These are phyloP conservation scores for Phylloscopus trochilus DNA, from an alignment of 2,113 vertebrate species.

Conservation along the genomic window DNA sequence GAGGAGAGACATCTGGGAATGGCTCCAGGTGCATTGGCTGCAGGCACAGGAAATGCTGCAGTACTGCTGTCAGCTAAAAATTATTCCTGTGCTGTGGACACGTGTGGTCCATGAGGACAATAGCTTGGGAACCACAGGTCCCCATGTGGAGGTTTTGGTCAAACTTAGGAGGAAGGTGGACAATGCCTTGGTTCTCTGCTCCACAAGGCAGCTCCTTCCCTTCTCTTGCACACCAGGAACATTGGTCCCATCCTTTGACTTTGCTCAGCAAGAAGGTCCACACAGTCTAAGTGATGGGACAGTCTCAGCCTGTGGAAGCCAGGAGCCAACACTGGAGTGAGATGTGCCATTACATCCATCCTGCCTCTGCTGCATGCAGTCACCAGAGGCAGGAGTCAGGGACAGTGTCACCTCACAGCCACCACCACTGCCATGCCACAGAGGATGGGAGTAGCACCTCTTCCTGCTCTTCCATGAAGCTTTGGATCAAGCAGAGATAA, in stretches of 20 bases:
- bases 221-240: background rate
- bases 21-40: constrained; percentile 35
- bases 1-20: constrained; percentile 41
- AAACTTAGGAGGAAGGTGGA: background rate
- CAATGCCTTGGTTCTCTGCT: background rate
- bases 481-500: background rate
- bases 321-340: background rate
- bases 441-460: background rate
- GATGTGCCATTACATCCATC: accelerated
- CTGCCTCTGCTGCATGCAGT: background rate
- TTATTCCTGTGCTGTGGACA: background rate
- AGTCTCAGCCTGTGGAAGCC: background rate
- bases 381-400: background rate
- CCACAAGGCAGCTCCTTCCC: background rate
- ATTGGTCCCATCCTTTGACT: background rate
- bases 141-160: background rate
- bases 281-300: background rate
- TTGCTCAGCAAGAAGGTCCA: background rate
- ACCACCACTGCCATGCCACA: background rate
- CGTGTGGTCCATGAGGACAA: background rate
- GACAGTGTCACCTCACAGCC: background rate
- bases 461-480: background rate
- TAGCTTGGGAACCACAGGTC: background rate
- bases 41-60: background rate
- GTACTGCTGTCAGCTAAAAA: constrained; percentile 21